These are phyloP conservation scores for Heloderma charlesbogerti DNA, from an alignment of 2,113 vertebrate species.

Conservation along the genomic window DNA sequence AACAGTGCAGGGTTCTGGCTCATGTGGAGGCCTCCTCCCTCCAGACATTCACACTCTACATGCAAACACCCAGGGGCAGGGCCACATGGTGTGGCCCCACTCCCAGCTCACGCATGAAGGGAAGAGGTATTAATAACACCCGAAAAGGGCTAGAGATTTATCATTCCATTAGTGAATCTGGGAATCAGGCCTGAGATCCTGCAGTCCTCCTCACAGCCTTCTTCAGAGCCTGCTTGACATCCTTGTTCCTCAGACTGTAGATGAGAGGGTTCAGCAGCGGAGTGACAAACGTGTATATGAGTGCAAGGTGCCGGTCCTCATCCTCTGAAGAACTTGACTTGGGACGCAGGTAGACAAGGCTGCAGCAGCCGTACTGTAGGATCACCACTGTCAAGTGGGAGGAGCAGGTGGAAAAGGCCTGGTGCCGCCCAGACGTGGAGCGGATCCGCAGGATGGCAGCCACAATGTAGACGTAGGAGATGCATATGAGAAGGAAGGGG, in stretches of 20 bases:
- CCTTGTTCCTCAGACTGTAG: constrained; percentile 62
- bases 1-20: too few species aligned
- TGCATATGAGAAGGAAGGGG: constrained; percentile 47
- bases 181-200: neutral
- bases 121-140: too few species aligned
- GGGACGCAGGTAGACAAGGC: constrained; percentile 48
- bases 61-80: too few species aligned
- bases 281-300: constrained; percentile 56
- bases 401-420: constrained; percentile 58
- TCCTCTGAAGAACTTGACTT: constrained; percentile 19
- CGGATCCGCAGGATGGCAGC: constrained; percentile 37
- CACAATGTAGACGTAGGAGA: constrained; percentile 44
- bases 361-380: constrained; percentile 47
- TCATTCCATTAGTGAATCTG: neutral
- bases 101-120: too few species aligned
- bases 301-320: constrained; percentile 34
- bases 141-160: too few species aligned
- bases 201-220: neutral
- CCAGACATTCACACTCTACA: too few species aligned
- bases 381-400: constrained; percentile 44
- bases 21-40: too few species aligned
- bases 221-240: constrained; percentile 45
- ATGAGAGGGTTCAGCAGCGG: constrained; percentile 62
- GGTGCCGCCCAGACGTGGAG: neutral
- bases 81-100: too few species aligned